A percentile compares a stretch with the other conserved stretches of the same genome.
Conservation (phyloP, 2,888 invertebrate species). For the Pristionchus fissidentatus region DNA sequence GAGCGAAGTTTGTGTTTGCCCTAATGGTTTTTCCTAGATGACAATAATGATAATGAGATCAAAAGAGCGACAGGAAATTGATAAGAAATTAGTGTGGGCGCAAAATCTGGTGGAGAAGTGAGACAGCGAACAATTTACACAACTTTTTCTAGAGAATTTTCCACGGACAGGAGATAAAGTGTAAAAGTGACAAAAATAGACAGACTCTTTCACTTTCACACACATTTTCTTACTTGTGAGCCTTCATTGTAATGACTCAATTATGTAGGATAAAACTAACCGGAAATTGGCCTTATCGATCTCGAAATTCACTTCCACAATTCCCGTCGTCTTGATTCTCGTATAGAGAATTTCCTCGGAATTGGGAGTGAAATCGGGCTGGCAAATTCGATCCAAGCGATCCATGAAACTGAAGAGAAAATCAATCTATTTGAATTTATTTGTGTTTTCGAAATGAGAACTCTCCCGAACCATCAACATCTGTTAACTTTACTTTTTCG, state of each 20-base stretch:
- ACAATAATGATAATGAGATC: no score
- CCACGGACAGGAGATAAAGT: no score
- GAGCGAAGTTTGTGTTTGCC: no score
- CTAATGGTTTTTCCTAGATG: no score
- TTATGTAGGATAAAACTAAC: slow-evolving; percentile 47
- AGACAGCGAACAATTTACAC: no score
- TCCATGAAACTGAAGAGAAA: slow-evolving; percentile 69
- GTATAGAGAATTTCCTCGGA: slow-evolving; percentile 71
- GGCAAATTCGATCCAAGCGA: slow-evolving; percentile 65
- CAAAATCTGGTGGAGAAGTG: no score
- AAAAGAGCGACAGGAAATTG: not conserved
- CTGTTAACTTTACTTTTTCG: not conserved
- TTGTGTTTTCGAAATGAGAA: not conserved
- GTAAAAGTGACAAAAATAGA: no score
- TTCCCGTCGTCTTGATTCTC: slow-evolving; percentile 68
- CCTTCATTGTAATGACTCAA: not conserved
- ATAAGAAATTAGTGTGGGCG: not conserved
- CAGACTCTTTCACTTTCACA: no score
- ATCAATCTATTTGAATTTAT: not conserved
- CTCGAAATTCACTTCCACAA: slow-evolving; percentile 62
- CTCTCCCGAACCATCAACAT: not conserved
- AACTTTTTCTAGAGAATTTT: no score
- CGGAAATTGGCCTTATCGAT: slow-evolving; percentile 64
- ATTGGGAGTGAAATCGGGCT: slow-evolving; percentile 64
- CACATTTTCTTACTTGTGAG: no score